Base-by-base conservation (phyloP, 2,113 vertebrate genomes). In the Myiozetetes cayanensis region DNA sequence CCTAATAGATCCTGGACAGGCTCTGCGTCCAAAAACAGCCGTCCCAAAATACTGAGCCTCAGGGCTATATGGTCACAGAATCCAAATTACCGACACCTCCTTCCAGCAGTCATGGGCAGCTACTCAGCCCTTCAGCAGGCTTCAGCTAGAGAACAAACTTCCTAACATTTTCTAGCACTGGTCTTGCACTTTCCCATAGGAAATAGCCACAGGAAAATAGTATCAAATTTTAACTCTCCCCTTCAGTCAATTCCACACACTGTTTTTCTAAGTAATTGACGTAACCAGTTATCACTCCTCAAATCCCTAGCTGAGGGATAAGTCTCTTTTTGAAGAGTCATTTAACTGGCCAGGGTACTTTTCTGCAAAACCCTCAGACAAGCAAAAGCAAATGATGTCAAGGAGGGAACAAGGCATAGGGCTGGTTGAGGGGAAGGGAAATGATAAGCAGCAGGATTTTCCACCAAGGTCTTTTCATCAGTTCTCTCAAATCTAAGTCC, bases 381-480 rank as follows among this genome's bases (percentile, higher is more conserved):
- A 55, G 13, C 3, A 82, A 55, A 43, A 27, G 47, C 25, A 71
- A 67, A 66, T 24, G 28, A 35, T 43, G 41, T 18, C 30, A 61
- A 55, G 14, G 23, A 31, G 10, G 23, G 3, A 66, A 11, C 9
- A 20, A 67, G 27, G 17, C 33, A 18, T 1, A 73, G 33, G 7
- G 39, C 22, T 59, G n/a, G 39, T 27, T 0, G 0, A 84, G 31
- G 15, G 24, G 27, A 67, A 17, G 10, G 7, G 4, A 22, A 23
- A 35, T 2, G 1, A 37, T 6, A 2, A 56, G 78, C 31, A 66
- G 56, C 6, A 41, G 6, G 23, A 47, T 56, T 92, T 92, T 53
- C n/a, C 31, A 86, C 5, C 15, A 39, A 58, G 17, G 35, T 61
- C 43, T 68, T 72, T 72, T 41, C 52, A 46, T 47, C 56, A 61